Evolutionary conservation across 2,888 invertebrate species (phyloP).

Genomic region (Xylota segnis): DNA sequence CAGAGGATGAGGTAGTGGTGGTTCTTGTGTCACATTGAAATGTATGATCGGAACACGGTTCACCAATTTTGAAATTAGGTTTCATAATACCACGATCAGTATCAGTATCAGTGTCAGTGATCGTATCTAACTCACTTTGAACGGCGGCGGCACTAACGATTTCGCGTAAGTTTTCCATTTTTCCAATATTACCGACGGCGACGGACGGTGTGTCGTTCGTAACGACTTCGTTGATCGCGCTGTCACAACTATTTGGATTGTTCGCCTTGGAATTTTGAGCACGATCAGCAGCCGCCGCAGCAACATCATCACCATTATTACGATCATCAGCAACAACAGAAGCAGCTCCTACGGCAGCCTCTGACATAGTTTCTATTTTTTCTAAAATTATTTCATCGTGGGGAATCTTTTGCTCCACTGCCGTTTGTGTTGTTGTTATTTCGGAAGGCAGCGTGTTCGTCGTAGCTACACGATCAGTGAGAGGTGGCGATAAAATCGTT

Average conservation of each 20-base stretch:
- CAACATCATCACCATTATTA: slow-evolving; percentile 31
- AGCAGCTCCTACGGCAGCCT: slow-evolving; percentile 20
- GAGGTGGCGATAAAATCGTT: slow-evolving; percentile 34
- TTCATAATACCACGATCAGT: slow-evolving; percentile 77
- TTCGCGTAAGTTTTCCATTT: slow-evolving; percentile 83
- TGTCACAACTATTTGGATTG: slow-evolving; percentile 80
- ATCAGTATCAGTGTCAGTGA: slow-evolving; percentile 74
- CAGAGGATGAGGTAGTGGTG: slow-evolving; percentile 69
- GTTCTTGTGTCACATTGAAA: slow-evolving; percentile 65
- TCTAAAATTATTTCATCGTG: slow-evolving; percentile 70
- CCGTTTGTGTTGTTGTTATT: slow-evolving; percentile 31
- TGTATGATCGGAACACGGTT: slow-evolving; percentile 74
- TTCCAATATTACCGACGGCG: slow-evolving; percentile 61
- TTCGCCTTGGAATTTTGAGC: slow-evolving; percentile 73
- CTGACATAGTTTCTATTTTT: slow-evolving; percentile 73
- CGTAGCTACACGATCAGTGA: slow-evolving; percentile 28
- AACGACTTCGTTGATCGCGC: slow-evolving; percentile 79
- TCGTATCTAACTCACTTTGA: slow-evolving; percentile 65
- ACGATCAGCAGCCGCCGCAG: slow-evolving; percentile 41
- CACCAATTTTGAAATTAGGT: slow-evolving; percentile 65
- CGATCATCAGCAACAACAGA: slow-evolving; percentile 33
- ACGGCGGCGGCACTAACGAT: slow-evolving; percentile 79
- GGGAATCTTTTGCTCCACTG: slow-evolving; percentile 40
- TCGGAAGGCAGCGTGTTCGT: slow-evolving; percentile 37
- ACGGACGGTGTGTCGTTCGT: slow-evolving; percentile 51